Evolutionary conservation across 2,113 vertebrate genomes (phyloP).

Genomic region (Arenaria interpres): DNA sequence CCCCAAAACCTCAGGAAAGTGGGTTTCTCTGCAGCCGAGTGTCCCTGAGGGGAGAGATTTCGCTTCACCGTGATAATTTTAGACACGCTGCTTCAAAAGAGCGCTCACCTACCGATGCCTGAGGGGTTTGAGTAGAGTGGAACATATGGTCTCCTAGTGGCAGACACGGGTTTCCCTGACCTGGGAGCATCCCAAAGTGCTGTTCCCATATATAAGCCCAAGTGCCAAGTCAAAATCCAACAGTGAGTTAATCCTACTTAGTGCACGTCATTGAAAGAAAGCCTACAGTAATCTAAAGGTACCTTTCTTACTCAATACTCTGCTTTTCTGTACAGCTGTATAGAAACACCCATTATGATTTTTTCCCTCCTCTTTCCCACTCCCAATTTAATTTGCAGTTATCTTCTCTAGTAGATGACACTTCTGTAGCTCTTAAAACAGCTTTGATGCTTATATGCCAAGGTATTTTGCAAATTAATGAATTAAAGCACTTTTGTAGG

Average conservation of each 20-base stretch:
- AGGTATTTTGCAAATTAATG: conserved; percentile 69
- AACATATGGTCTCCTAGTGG: not conserved
- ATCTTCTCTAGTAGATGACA: conserved; percentile 28
- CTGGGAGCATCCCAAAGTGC: not conserved
- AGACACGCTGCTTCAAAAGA: not conserved
- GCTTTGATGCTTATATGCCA: conserved; percentile 60
- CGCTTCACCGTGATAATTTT: not conserved
- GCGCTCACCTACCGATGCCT: not conserved
- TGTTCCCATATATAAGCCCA: not conserved
- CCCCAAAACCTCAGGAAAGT: not conserved
- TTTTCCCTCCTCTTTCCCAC: not conserved
- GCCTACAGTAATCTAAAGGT: not conserved
- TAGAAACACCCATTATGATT: conserved; percentile 21
- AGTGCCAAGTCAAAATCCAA: not conserved
- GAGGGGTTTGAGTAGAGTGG: not conserved
- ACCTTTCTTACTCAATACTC: not conserved
- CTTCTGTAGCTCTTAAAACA: conserved; percentile 51
- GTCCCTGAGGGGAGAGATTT: not conserved
- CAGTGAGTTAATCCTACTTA: not conserved
- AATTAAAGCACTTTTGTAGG: conserved; percentile 58
- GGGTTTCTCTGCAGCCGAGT: not conserved
- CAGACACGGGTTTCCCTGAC: not conserved
- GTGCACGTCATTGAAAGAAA: not conserved
- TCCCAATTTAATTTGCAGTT: conserved; percentile 56
- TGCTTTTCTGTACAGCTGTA: not conserved